Evolutionary conservation across 1,140 invertebrate genomes (phyloP).

Genomic region (Eulimnadia texana): DNA sequence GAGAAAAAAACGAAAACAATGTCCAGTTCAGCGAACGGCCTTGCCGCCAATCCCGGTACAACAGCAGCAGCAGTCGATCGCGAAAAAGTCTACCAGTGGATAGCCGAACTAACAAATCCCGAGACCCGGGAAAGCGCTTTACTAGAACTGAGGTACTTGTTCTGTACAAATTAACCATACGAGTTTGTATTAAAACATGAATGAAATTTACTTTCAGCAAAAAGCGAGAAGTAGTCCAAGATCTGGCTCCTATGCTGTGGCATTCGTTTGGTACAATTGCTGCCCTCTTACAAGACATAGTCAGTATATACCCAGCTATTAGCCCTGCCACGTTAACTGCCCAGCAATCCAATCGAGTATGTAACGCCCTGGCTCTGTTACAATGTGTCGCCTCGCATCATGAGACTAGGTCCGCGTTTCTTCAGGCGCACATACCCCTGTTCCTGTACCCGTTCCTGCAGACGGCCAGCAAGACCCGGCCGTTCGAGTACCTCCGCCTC

Average conservation of each 20-base stretch:
- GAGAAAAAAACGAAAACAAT: not conserved
- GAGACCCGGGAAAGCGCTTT: conserved; percentile 91
- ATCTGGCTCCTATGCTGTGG: conserved; percentile 95
- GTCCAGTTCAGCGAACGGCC: not conserved
- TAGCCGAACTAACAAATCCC: conserved; percentile 84
- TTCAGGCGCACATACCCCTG: conserved; percentile 86
- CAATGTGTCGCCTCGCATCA: conserved; percentile 99
- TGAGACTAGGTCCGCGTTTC: conserved; percentile 85
- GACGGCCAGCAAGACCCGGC: conserved; percentile 88
- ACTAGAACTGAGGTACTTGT: conserved; percentile 63
- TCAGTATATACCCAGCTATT: conserved; percentile 94
- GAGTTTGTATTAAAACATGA: not conserved
- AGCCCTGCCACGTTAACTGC: conserved; percentile 91
- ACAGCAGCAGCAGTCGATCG: conserved; percentile 37
- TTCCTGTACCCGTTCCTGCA: conserved; percentile 98
- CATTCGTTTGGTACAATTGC: conserved; percentile 96
- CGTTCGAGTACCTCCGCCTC: conserved; percentile 93
- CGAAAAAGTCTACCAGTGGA: conserved; percentile 84
- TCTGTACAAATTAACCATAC: not conserved
- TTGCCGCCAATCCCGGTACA: not conserved
- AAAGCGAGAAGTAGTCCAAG: conserved; percentile 89
- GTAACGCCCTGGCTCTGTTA: conserved; percentile 90
- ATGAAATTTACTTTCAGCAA: conserved; percentile 52
- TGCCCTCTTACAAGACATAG: conserved; percentile 78
- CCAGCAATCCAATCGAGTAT: conserved; percentile 87